These are phyloP conservation scores for Syrrhaptes paradoxus DNA, from an alignment of 2,113 vertebrate genomes.

Conservation along the genomic window DNA sequence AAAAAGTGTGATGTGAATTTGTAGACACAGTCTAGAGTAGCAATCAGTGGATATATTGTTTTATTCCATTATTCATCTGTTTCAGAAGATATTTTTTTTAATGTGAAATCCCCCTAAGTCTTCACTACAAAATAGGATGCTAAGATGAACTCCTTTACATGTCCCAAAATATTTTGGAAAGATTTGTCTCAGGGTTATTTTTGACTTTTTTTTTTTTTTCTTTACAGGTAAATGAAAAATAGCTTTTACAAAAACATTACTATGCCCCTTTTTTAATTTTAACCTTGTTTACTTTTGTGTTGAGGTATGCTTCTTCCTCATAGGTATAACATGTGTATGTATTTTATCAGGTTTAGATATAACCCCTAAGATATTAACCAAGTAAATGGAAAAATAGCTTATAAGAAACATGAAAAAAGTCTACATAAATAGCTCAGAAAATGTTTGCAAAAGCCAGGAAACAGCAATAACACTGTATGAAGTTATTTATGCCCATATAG, in stretches of 20 bases:
- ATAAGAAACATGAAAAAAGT: neutral
- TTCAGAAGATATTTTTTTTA: neutral
- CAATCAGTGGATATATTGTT: neutral
- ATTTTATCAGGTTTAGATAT: neutral
- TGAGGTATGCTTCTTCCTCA: neutral
- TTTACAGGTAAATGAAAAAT: neutral
- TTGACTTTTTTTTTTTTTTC: neutral
- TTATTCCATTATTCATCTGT: neutral
- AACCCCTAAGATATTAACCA: neutral
- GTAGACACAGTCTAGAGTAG: neutral
- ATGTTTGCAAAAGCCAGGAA: neutral
- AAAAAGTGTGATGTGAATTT: neutral
- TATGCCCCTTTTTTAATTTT: neutral
- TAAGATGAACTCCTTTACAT: neutral
- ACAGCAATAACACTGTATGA: neutral
- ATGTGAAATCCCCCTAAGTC: neutral
- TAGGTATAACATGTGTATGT: neutral
- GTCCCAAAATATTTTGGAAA: neutral
- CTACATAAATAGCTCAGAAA: neutral
- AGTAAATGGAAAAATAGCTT: neutral
- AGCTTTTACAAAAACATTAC: neutral
- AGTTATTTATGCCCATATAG: neutral
- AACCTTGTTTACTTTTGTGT: neutral
- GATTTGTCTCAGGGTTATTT: neutral
- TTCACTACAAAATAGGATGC: neutral